Evolutionary conservation across 2,113 vertebrate genomes (phyloP).

Genomic region (Ptilonorhynchus violaceus): DNA sequence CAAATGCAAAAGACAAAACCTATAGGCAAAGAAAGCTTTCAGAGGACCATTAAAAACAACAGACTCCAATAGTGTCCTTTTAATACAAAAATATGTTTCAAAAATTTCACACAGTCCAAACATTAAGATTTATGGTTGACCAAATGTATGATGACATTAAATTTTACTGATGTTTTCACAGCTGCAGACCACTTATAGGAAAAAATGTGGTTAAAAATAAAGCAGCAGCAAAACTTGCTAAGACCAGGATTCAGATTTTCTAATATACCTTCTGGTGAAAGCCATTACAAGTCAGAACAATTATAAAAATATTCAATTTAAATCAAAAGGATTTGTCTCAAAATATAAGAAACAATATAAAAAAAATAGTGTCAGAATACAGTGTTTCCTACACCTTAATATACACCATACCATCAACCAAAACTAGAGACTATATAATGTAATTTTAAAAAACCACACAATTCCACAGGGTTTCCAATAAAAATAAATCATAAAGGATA

Average conservation of each 20-base stretch:
- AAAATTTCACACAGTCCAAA: background rate
- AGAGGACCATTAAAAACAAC: background rate
- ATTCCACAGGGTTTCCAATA: background rate
- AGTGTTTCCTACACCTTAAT: background rate
- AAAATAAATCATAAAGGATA: background rate
- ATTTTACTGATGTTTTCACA: constrained; percentile 14
- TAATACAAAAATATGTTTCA: background rate
- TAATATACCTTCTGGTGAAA: background rate
- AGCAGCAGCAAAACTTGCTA: background rate
- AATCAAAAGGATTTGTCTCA: background rate
- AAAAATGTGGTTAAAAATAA: constrained; percentile 13
- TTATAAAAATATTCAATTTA: background rate
- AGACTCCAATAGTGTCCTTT: background rate
- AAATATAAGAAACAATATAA: background rate
- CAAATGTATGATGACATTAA: background rate
- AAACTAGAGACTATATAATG: background rate
- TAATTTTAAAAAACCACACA: background rate
- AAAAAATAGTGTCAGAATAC: background rate
- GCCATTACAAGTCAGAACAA: background rate
- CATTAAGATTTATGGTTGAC: background rate
- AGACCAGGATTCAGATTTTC: background rate
- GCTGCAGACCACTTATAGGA: background rate
- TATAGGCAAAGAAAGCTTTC: background rate
- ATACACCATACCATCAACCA: background rate
- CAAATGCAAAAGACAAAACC: background rate